Conservation (phyloP, 2,113 vertebrate species). For the Alligator sinensis region DNA sequence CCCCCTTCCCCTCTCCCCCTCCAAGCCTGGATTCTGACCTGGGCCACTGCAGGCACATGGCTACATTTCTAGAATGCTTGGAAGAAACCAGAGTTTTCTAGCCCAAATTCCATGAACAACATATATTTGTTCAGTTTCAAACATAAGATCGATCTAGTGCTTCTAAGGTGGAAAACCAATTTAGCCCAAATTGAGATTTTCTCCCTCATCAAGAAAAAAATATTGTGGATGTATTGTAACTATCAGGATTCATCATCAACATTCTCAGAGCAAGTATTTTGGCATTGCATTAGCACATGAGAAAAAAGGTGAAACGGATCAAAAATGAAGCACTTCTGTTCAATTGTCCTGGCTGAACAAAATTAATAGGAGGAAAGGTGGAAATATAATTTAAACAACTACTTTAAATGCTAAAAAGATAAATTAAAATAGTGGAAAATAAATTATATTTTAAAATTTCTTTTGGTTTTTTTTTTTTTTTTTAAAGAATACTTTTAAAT, state of each 20-base stretch:
- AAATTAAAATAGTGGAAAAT: not conserved
- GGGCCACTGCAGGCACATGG: too few relatives aligned
- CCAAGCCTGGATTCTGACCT: too few relatives aligned
- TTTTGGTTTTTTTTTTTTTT: slow-evolving; percentile 1
- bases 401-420: not conserved
- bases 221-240: not conserved
- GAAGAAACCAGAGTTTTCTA: not conserved
- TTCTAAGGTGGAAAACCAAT: not conserved
- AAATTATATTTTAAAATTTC: not conserved
- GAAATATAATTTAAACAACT: not conserved
- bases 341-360: not conserved
- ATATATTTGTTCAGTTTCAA: not conserved
- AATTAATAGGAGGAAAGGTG: slow-evolving; percentile 2
- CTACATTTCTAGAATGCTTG: not conserved
- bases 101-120: not conserved
- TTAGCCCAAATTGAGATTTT: not conserved
- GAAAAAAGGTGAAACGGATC: not conserved
- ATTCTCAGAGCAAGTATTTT: slow-evolving; percentile 1
- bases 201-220: not conserved
- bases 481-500: not conserved
- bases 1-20: too few relatives aligned
- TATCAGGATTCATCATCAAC: not conserved
- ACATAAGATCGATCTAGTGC: not conserved
- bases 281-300: fast-evolving
- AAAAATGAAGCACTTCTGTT: slow-evolving; percentile 7